Evolutionary conservation across 2,113 vertebrate genomes (phyloP).

Genomic region (Limanda limanda): DNA sequence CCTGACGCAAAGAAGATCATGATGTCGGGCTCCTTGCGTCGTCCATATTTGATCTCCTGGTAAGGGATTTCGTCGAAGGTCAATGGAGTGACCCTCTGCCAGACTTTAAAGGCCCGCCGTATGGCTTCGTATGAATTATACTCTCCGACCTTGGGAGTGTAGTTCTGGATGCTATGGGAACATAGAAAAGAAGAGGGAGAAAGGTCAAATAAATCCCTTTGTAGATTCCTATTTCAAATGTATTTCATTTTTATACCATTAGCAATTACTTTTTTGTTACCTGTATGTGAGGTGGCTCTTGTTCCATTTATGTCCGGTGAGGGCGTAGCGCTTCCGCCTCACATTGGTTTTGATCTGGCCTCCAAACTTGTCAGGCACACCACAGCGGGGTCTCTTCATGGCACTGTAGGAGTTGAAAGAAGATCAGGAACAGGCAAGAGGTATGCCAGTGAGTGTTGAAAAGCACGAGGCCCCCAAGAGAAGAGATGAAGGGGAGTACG

Average conservation of each 20-base stretch:
- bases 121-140: constrained; percentile 90
- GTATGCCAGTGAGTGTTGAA: constrained; percentile 13
- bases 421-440: constrained; percentile 6
- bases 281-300: constrained; percentile 93
- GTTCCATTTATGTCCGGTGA: constrained; percentile 94
- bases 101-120: constrained; percentile 90
- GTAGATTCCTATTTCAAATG: neutral
- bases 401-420: constrained; percentile 81
- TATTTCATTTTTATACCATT: neutral
- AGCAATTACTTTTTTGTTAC: constrained; percentile 67
- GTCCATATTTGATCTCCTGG: constrained; percentile 89
- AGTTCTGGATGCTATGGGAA: constrained; percentile 92
- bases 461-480: constrained; percentile 17
- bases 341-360: constrained; percentile 93
- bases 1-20: constrained; percentile 97
- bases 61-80: constrained; percentile 93
- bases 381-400: constrained; percentile 94
- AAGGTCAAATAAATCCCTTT: neutral
- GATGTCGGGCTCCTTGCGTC: constrained; percentile 94
- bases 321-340: constrained; percentile 91
- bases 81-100: constrained; percentile 91
- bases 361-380: constrained; percentile 96
- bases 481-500: constrained; percentile 23
- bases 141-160: constrained; percentile 94
- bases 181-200: neutral